Conservation (phyloP, 2,888 invertebrate genomes). For the Hybos culiciformis region DNA sequence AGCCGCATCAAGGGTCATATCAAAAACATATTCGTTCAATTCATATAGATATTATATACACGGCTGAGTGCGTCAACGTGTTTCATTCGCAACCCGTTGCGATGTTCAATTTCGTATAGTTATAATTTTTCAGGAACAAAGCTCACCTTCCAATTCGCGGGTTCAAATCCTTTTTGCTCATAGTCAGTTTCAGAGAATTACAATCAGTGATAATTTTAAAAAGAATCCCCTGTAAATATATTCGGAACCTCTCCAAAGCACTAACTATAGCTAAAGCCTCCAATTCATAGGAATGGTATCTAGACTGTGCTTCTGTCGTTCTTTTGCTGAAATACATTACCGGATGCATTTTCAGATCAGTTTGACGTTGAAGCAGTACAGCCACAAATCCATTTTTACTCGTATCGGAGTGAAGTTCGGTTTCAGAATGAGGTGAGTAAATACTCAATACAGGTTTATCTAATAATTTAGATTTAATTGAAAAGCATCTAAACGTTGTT, state of each 20-base stretch:
- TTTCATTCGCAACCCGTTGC: conserved; percentile 13
- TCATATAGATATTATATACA: too few species aligned
- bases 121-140: conserved; percentile 16
- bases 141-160: conserved; percentile 16
- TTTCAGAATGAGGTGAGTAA: conserved; percentile 1
- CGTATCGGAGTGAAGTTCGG: conserved; percentile 9
- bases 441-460: conserved; percentile 4
- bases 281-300: conserved; percentile 21
- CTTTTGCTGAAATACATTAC: conserved; percentile 1
- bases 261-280: conserved; percentile 1
- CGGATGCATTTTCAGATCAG: conserved; percentile 2
- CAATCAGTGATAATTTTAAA: conserved; percentile 23
- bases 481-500: conserved; percentile 1
- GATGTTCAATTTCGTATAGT: conserved; percentile 16
- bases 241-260: conserved; percentile 10
- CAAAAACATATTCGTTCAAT: too few species aligned
- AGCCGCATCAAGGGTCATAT: too few species aligned
- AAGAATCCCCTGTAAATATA: conserved; percentile 19
- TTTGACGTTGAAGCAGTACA: conserved; percentile 2
- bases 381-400: conserved; percentile 6
- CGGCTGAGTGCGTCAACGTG: conserved; percentile 14
- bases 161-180: conserved; percentile 15
- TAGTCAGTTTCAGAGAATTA: conserved; percentile 19
- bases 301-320: conserved; percentile 13
- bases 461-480: neutral